Conservation (phyloP, 2,888 invertebrate genomes). For the Gastrophysa polygoni region DNA sequence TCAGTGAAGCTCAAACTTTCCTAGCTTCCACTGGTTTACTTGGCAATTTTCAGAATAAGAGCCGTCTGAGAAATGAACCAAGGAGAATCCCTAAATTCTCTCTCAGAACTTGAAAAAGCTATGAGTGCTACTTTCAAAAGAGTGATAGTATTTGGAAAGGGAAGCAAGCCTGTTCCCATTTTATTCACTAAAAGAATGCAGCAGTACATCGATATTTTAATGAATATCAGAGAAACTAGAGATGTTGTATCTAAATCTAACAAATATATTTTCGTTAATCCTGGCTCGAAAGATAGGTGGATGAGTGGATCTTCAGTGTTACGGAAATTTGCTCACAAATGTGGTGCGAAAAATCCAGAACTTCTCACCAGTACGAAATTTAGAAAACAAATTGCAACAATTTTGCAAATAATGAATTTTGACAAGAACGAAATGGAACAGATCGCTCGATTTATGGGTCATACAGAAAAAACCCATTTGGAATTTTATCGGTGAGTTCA, state of each 20-base stretch:
- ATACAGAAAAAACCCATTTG: slow-evolving; percentile 27
- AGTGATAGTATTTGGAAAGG: slow-evolving; percentile 29
- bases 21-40: slow-evolving; percentile 17
- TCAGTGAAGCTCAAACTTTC: slow-evolving; percentile 18
- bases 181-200: slow-evolving; percentile 27
- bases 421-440: slow-evolving; percentile 32
- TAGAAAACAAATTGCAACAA: slow-evolving; percentile 32
- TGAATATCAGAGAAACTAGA: slow-evolving; percentile 17
- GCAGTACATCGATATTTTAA: slow-evolving; percentile 7
- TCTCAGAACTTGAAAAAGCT: slow-evolving; percentile 25
- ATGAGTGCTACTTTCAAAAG: slow-evolving; percentile 25
- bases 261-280: slow-evolving; percentile 35
- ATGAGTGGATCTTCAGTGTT: slow-evolving; percentile 29
- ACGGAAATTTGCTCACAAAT: slow-evolving; percentile 27
- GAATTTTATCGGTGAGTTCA: slow-evolving; percentile 25
- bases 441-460: slow-evolving; percentile 33
- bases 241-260: slow-evolving; percentile 31
- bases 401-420: slow-evolving; percentile 31
- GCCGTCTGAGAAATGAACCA: slow-evolving; percentile 15
- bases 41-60: slow-evolving; percentile 17
- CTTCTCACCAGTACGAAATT: slow-evolving; percentile 30
- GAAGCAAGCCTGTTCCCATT: slow-evolving; percentile 32
- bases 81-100: slow-evolving; percentile 18
- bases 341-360: slow-evolving; percentile 35
- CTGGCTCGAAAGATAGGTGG: slow-evolving; percentile 31